Conservation (phyloP, 2,113 vertebrate genomes). For the Pavo muticus region DNA sequence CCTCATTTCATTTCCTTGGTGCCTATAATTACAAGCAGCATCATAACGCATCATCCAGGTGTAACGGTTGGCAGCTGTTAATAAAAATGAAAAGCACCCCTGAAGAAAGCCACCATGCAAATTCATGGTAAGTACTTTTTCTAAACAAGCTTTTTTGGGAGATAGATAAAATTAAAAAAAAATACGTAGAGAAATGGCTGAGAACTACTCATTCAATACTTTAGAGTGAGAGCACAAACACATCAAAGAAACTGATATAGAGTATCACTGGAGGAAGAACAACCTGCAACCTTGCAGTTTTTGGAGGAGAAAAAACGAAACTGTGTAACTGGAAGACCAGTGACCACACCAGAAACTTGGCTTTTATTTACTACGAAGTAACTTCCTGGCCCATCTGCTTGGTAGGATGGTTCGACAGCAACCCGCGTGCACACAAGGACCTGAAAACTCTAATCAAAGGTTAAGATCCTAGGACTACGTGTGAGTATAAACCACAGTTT, state of each 20-base stretch:
- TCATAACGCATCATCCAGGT: neutral
- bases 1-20: neutral
- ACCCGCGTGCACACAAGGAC: neutral
- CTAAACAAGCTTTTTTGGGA: neutral
- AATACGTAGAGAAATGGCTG: neutral
- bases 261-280: neutral
- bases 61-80: constrained; percentile 55
- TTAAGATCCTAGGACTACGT: neutral
- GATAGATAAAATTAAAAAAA: constrained; percentile 17
- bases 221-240: neutral
- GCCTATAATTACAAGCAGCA: neutral
- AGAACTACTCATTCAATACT: constrained; percentile 20
- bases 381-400: neutral
- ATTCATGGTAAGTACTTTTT: constrained; percentile 4
- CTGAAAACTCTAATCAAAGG: neutral
- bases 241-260: neutral
- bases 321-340: neutral
- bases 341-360: neutral
- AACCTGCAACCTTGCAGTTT: neutral
- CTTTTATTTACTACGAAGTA: neutral
- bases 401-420: neutral
- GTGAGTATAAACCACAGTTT: fast-evolving
- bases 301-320: neutral
- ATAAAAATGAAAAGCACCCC: constrained; percentile 39
- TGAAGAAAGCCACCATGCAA: constrained; percentile 18